Base-by-base conservation (phyloP, 1,140 invertebrate species). In the Hestina assimilis region DNA sequence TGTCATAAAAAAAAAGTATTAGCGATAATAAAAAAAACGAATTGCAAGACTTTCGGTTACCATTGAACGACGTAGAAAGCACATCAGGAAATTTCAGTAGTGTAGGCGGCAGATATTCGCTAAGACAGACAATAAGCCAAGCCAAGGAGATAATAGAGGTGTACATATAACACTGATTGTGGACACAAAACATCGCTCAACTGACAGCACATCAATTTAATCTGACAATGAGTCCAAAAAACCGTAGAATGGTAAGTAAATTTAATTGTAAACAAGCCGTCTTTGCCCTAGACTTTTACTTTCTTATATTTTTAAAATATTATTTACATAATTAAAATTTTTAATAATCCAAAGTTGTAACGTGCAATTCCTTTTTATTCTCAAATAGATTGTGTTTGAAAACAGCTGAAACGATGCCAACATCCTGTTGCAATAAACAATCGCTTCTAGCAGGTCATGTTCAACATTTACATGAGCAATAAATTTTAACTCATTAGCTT, bases 61-160 rank as follows among this genome's bases (percentile, higher is more conserved):
- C 60, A 55, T 47, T 15, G 24, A 41, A 68, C 68, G 50, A 77
- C 69, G 69, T 58, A 62, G 67, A 71, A 70, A 74, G 72, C 71
- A 69, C 64, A 69, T 53, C 33, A 53, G 48, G 47, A 29, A 52
- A 59, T 12, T 43, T 40, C 35, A 53, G 46, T 50, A 52, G 41
- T 59, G 57, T 31, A 53, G 52, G 42, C 50, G 23, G 38, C 48
- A 45, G 19, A 33, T 24, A 41, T n/a, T 53, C 23, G 17, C 57
- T 59, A 59, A 58, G 66, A 70, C 59, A 81, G 63, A 72, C 64
- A 79, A n/a, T 43, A 83, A 83, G 81, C 81, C 78, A 87, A 83
- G 81, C 79, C 65, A 69, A 76, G 65, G 63, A 62, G 24, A 48
- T 6, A 46, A 21, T 19, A 45, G 24, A 28, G 35, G 56, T 59